These are phyloP conservation scores for Brotula barbata DNA, from an alignment of 2,797 vertebrate genomes.

Conservation along the genomic window DNA sequence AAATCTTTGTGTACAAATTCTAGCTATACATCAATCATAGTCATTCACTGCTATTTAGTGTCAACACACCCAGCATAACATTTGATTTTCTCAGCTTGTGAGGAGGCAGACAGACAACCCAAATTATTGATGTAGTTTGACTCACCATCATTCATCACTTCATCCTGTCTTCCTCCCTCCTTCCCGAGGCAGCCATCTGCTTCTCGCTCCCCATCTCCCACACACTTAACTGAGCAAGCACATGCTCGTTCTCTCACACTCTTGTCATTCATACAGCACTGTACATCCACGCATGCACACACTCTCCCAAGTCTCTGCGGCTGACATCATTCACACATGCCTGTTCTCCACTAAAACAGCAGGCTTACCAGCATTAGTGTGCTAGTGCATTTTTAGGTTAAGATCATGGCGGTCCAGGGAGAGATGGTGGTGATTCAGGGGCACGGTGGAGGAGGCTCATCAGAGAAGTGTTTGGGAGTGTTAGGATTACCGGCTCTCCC, in stretches of 20 bases:
- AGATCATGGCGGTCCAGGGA: constrained; percentile 68
- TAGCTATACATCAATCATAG: not conserved
- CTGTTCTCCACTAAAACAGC: constrained; percentile 21
- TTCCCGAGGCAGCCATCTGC: constrained; percentile 56
- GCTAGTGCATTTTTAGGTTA: constrained; percentile 24
- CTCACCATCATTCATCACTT: constrained; percentile 54
- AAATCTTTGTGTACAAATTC: too few relatives aligned
- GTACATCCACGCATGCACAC: constrained; percentile 12
- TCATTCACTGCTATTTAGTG: not conserved
- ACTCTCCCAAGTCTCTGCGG: constrained; percentile 3
- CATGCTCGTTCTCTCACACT: constrained; percentile 13
- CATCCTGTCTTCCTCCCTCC: constrained; percentile 70
- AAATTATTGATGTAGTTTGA: constrained; percentile 41
- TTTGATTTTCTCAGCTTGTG: constrained; percentile 67
- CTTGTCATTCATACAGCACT: not conserved
- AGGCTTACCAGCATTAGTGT: constrained; percentile 19
- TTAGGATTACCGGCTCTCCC: constrained; percentile 81
- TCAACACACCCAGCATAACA: not conserved
- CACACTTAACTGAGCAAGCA: constrained; percentile 46
- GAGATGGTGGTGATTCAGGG: constrained; percentile 46
- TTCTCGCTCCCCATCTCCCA: constrained; percentile 57
- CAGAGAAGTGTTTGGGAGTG: constrained; percentile 70
- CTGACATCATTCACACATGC: constrained; percentile 6
- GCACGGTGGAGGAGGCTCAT: constrained; percentile 37
- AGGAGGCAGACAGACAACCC: constrained; percentile 14